These are phyloP conservation scores for Ectropis grisescens DNA, from an alignment of 1,140 invertebrate species.

Conservation along the genomic window DNA sequence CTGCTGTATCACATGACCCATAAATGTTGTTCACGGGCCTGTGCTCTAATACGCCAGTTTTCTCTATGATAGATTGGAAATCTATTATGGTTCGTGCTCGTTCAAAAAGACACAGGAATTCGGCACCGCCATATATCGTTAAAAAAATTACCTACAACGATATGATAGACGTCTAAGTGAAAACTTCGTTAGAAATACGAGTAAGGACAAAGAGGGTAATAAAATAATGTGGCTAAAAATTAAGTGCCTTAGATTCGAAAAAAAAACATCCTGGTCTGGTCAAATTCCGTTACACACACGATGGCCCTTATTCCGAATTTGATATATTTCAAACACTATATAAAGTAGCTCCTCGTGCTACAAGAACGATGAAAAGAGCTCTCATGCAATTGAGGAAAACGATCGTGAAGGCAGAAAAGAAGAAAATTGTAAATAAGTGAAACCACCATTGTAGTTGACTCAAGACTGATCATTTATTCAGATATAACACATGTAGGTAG, in stretches of 20 bases:
- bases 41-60: neutral
- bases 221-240: constrained; percentile 8
- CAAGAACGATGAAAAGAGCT: too few relatives aligned
- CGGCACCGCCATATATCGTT: constrained; percentile 1
- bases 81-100: neutral
- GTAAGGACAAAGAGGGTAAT: constrained; percentile 5
- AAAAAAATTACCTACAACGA: neutral
- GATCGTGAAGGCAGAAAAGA: too few relatives aligned
- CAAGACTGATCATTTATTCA: too few relatives aligned
- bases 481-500: too few relatives aligned
- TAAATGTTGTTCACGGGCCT: too few relatives aligned
- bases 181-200: constrained; percentile 4
- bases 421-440: too few relatives aligned
- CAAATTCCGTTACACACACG: constrained; percentile 6
- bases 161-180: constrained; percentile 3
- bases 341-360: too few relatives aligned
- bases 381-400: too few relatives aligned
- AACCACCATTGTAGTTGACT: too few relatives aligned
- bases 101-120: neutral
- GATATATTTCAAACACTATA: constrained; percentile 1
- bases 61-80: constrained; percentile 1
- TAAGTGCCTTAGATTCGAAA: constrained; percentile 9
- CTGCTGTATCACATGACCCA: too few relatives aligned
- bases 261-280: constrained; percentile 4
- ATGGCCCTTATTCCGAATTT: constrained; percentile 4